phyloP scores from a whole-genome alignment of 2,888 invertebrate genomes.

The Lithophane leautieri region DNA sequence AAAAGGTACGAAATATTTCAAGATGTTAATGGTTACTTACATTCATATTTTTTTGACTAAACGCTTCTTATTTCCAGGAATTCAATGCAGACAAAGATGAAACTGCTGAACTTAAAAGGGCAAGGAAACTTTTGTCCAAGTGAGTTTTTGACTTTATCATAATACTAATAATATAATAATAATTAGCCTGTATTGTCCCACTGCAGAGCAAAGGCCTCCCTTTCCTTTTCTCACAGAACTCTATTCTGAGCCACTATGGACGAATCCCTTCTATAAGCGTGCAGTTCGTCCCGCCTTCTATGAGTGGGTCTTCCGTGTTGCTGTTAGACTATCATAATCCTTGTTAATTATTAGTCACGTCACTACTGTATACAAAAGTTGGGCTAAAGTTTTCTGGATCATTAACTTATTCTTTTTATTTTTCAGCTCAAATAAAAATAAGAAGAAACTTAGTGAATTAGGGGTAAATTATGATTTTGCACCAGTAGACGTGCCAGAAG shows the following conservation, averaged over 20 bases:
- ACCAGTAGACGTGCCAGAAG: conserved; percentile 87
- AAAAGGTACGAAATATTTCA: conserved; percentile 73
- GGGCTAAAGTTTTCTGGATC: not conserved
- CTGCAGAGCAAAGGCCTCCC: no score
- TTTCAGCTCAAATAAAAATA: conserved; percentile 84
- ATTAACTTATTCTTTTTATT: conserved; percentile 1
- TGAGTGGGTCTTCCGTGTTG: no score
- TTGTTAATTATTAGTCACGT: not conserved
- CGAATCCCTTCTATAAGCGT: no score
- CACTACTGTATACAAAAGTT: no score
- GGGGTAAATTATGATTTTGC: conserved; percentile 89
- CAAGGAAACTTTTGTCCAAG: conserved; percentile 81
- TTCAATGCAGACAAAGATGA: conserved; percentile 84
- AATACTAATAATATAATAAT: no score
- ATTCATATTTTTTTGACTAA: not conserved
- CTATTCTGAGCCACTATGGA: no score
- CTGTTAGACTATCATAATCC: not conserved
- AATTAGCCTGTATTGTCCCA: no score
- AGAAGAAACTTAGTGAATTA: conserved; percentile 84
- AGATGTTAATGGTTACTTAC: not conserved
- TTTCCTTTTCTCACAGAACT: no score
- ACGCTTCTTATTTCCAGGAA: conserved; percentile 68
- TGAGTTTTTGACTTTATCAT: conserved; percentile 66
- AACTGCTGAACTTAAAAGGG: conserved; percentile 79
- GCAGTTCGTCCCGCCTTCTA: no score